Evolutionary conservation across 1,140 invertebrate species (phyloP), one percentile per base, ranked within the genome.

Genomic region (Medauroidea extradentata): DNA sequence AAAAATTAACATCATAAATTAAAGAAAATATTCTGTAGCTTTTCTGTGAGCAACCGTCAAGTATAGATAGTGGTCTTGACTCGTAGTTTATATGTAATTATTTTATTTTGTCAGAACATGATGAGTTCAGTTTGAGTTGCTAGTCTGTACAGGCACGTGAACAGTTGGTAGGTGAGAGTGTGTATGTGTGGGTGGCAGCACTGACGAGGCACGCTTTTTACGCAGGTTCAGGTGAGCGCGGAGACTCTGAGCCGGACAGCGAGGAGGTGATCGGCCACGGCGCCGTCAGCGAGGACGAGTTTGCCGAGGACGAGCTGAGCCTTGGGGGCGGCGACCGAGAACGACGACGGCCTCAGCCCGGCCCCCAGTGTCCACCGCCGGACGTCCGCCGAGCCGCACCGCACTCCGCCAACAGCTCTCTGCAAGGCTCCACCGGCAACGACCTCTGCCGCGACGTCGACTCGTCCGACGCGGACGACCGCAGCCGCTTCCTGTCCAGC

Each of bases 301-400:
- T 85, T 62, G 84, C 84, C 58, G 85, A 86, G 69, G 85, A 87
- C 64, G 85, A 86, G 67, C 70, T 86, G 18, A 79, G 77, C 57
- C 65, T 79, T 7, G 78, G 73, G 38, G 78, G 83, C 69, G 74
- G 79, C 60, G 21, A 29, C 14, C 44, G 39, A 43, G 54, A 59
- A 53, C 9, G 59, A 60, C 0, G 61, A 53, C 9, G 57, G 62
- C 1, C 57, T 57, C 4, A 63, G 65, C 42, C 63, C 62, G 13
- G 11, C 43, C n/a, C 7, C 13, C 44, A 16, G 42, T 34, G 7
- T 13, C 0, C 34, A 19, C 27, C 19, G 2, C 51, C 1, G 23
- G 24, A 19, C 16, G 25, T 14, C n/a, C 57, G 21, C n/a, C 14
- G 9, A 21, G 34, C 13, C 9, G 57, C 50, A 39, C 16, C 25